Evolutionary conservation across 2,888 invertebrate species (phyloP).

Genomic region (Rhogogaster chlorosoma): DNA sequence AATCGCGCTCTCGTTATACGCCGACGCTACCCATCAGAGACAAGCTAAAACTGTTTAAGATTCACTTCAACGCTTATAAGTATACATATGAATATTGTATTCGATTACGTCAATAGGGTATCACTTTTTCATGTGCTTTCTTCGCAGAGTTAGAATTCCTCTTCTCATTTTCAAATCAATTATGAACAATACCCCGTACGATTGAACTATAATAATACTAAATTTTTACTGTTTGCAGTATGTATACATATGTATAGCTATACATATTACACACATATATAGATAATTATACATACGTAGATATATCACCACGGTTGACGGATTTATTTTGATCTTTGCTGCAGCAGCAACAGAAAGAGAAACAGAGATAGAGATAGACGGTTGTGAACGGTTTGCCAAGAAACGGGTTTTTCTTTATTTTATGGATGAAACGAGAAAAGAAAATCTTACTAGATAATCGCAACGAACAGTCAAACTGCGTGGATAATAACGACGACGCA

Average conservation of each 20-base stretch:
- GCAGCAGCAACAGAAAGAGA: not conserved
- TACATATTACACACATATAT: not conserved
- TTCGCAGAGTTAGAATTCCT: not conserved
- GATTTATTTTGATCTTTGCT: conserved; percentile 30
- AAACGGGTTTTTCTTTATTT: not conserved
- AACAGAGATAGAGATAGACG: not conserved
- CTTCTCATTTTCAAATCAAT: not conserved
- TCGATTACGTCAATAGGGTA: not conserved
- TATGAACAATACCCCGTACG: not conserved
- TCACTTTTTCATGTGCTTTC: not conserved
- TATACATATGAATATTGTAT: not conserved
- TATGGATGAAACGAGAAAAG: not conserved
- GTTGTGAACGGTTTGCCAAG: conserved; percentile 13
- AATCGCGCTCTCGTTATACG: not conserved
- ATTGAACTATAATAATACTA: not conserved
- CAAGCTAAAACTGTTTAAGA: not conserved
- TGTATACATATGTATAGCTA: not conserved
- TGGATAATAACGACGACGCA: too few species aligned
- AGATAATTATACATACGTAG: not conserved
- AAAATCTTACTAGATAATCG: not conserved
- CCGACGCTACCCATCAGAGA: not conserved
- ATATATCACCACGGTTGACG: not conserved
- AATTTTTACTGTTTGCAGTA: not conserved
- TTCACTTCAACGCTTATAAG: not conserved
- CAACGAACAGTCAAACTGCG: not conserved